Evolutionary conservation across 2,113 vertebrate genomes (phyloP).

Genomic region (Gadus chalcogrammus): DNA sequence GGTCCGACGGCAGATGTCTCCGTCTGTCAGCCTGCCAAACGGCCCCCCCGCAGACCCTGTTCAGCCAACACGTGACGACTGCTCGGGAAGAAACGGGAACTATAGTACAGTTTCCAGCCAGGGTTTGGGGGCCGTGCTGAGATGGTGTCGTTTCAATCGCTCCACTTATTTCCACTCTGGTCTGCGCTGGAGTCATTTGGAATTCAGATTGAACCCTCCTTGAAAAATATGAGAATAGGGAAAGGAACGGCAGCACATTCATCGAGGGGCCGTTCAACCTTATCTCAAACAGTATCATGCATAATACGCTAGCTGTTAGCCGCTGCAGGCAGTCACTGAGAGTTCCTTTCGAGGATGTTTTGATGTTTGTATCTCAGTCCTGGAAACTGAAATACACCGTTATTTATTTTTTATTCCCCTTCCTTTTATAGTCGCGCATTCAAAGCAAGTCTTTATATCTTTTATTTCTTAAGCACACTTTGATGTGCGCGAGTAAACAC

Average conservation of each 20-base stretch:
- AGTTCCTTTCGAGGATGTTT: conserved; percentile 14
- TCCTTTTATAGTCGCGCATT: too few relatives aligned
- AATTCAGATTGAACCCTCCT: too few relatives aligned
- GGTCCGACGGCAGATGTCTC: conserved; percentile 36
- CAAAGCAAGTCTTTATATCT: background rate
- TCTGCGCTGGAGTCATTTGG: too few relatives aligned
- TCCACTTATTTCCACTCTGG: too few relatives aligned
- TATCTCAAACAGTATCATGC: conserved; percentile 33
- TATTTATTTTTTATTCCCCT: too few relatives aligned
- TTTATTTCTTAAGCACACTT: conserved; percentile 24
- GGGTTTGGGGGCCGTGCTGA: too few relatives aligned
- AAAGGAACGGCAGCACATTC: background rate
- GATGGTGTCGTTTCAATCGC: background rate
- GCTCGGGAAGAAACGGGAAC: too few relatives aligned
- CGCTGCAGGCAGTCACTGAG: background rate
- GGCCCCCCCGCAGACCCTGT: background rate
- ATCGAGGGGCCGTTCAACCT: background rate
- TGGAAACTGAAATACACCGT: background rate
- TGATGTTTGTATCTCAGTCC: conserved; percentile 25
- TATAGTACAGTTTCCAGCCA: too few relatives aligned
- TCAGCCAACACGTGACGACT: background rate
- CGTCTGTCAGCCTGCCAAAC: conserved; percentile 10
- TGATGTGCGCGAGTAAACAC: conserved; percentile 61
- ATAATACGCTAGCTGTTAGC: conserved; percentile 23
- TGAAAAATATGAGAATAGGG: background rate